phyloP scores from a whole-genome alignment of 2,888 invertebrate genomes.

The Scelioninae gen. 2 region DNA sequence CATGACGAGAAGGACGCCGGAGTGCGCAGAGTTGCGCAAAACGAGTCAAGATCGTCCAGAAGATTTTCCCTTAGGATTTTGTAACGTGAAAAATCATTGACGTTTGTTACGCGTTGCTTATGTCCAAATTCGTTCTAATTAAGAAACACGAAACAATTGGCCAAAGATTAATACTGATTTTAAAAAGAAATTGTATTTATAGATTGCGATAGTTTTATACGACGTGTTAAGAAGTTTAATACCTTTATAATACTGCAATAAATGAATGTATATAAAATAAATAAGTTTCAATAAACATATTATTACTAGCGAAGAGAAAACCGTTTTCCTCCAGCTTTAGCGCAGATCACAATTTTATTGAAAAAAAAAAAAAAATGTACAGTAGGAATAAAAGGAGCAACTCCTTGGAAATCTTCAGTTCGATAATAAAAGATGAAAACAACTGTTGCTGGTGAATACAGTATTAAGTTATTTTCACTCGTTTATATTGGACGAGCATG shows the following conservation, averaged over 20 bases:
- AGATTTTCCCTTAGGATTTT: slow-evolving; percentile 41
- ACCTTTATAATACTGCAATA: slow-evolving; percentile 12
- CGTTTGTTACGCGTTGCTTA: slow-evolving; percentile 3
- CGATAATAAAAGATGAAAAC: slow-evolving; percentile 45
- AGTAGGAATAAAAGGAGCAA: slow-evolving; percentile 16
- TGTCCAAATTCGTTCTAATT: slow-evolving; percentile 6
- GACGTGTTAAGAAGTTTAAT: slow-evolving; percentile 23
- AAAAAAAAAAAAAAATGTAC: slow-evolving; percentile 18
- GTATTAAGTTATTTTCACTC: slow-evolving; percentile 61
- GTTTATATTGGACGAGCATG: slow-evolving; percentile 58
- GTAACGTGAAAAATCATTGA: slow-evolving; percentile 23
- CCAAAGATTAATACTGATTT: slow-evolving; percentile 22
- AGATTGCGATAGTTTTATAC: slow-evolving; percentile 9
- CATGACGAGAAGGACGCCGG: slow-evolving; percentile 21
- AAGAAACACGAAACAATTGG: slow-evolving; percentile 10
- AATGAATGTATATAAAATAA: slow-evolving; percentile 28
- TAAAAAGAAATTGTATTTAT: slow-evolving; percentile 1
- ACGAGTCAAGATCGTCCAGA: slow-evolving; percentile 23
- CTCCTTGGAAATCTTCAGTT: slow-evolving; percentile 34
- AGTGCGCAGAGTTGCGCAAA: slow-evolving; percentile 38
- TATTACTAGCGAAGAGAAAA: slow-evolving; percentile 31
- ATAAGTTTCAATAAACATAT: slow-evolving; percentile 20
- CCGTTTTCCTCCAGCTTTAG: too few species aligned
- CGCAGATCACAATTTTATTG: slow-evolving; percentile 3
- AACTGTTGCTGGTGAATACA: slow-evolving; percentile 27